These are phyloP conservation scores for Eulemur rufifrons DNA, from an alignment of 2,113 vertebrate genomes.

Conservation along the genomic window DNA sequence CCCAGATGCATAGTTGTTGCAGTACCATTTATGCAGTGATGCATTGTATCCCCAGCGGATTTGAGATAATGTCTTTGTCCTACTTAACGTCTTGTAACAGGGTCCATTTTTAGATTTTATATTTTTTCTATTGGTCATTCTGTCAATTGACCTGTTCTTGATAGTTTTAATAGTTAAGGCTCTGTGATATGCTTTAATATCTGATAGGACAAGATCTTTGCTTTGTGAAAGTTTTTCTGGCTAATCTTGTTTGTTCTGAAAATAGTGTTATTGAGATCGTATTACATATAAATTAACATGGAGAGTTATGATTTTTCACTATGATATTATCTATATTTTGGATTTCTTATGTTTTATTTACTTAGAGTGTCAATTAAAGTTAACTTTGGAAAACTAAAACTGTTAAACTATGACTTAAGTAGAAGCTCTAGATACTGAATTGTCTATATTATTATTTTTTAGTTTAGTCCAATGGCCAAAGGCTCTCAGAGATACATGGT, in stretches of 20 bases:
- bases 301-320: not conserved
- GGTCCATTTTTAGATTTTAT: not conserved
- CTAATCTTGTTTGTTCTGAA: not conserved
- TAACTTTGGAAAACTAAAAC: slow-evolving; percentile 25
- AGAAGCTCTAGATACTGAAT: not conserved
- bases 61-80: not conserved
- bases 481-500: slow-evolving; percentile 95
- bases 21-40: not conserved
- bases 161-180: not conserved
- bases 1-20: not conserved
- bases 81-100: not conserved
- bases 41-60: not conserved
- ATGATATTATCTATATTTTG: not conserved
- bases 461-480: slow-evolving; percentile 98
- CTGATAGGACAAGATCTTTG: not conserved
- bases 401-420: not conserved
- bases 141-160: accelerated
- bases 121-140: not conserved
- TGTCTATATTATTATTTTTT: slow-evolving; percentile 49
- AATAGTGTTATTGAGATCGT: not conserved
- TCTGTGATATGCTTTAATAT: not conserved
- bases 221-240: not conserved
- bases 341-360: not conserved
- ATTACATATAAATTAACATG: not conserved
- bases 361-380: not conserved